These are phyloP conservation scores for Agrotis segetum DNA, from an alignment of 2,888 invertebrate genomes.

Conservation along the genomic window DNA sequence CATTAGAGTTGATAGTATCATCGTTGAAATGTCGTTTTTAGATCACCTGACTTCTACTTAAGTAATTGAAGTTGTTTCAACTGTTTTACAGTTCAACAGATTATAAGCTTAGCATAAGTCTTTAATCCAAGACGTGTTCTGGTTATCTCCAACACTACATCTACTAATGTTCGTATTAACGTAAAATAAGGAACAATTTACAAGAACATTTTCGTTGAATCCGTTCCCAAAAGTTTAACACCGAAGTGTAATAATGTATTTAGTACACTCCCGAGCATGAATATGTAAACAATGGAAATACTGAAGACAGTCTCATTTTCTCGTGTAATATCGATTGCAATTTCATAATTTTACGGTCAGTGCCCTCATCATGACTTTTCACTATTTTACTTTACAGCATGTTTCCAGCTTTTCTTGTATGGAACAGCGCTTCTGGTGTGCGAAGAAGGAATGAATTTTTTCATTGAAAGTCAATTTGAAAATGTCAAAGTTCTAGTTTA, in stretches of 20 bases:
- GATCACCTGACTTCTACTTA: slow-evolving; percentile 1
- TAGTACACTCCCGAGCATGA: slow-evolving; percentile 8
- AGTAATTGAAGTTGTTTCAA: slow-evolving; percentile 11
- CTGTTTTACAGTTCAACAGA: neutral
- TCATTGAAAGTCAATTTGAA: too few relatives aligned
- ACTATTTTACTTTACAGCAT: too few relatives aligned
- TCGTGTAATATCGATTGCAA: neutral
- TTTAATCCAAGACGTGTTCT: slow-evolving; percentile 9
- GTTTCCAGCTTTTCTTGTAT: too few relatives aligned
- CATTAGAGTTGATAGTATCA: too few relatives aligned
- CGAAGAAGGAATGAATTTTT: too few relatives aligned
- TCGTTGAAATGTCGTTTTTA: too few relatives aligned
- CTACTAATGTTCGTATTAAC: slow-evolving; percentile 35
- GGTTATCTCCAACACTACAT: slow-evolving; percentile 25
- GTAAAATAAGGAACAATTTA: slow-evolving; percentile 16
- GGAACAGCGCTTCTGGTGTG: too few relatives aligned
- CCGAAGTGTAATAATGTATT: slow-evolving; percentile 38
- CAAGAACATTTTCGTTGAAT: slow-evolving; percentile 48
- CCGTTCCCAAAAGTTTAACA: slow-evolving; percentile 40
- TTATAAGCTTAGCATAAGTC: slow-evolving; percentile 1
- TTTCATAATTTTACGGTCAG: neutral
- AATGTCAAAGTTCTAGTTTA: too few relatives aligned
- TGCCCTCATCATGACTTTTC: too few relatives aligned
- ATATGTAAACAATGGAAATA: neutral
- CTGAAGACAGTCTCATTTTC: neutral